Conservation (phyloP, 2,888 invertebrate species). For the Pandemis corylana region DNA sequence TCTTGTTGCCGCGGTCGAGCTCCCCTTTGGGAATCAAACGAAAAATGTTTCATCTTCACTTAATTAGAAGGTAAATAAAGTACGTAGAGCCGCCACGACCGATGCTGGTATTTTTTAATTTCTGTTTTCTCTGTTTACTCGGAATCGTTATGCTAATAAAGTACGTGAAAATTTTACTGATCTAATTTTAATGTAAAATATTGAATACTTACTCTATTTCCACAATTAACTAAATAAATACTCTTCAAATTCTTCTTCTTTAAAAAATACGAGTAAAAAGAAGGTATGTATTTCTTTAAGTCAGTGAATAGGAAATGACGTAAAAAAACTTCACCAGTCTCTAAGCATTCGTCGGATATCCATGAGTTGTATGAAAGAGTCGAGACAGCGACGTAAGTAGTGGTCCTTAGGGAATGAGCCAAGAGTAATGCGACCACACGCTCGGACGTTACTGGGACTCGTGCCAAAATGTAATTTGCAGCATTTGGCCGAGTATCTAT, state of each 20-base stretch:
- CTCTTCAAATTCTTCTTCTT: no score
- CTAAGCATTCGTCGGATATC: constrained; percentile 51
- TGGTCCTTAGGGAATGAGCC: constrained; percentile 58
- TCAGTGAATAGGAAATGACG: constrained; percentile 15
- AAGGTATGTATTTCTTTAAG: not conserved
- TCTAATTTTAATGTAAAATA: not conserved
- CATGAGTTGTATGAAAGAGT: constrained; percentile 56
- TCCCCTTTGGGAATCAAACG: constrained; percentile 42
- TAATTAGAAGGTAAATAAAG: constrained; percentile 63
- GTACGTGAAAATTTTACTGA: constrained; percentile 14
- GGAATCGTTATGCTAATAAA: constrained; percentile 23
- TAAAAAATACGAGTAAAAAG: not conserved
- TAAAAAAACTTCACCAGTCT: constrained; percentile 26
- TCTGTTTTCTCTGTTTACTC: constrained; percentile 30
- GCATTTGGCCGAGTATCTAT: constrained; percentile 27
- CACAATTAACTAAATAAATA: not conserved
- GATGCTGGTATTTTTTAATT: constrained; percentile 40
- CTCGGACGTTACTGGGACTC: constrained; percentile 25
- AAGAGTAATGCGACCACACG: constrained; percentile 37
- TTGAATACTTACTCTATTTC: not conserved
- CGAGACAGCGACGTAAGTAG: constrained; percentile 63
- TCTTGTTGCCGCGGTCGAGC: constrained; percentile 37
- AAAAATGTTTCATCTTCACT: constrained; percentile 55
- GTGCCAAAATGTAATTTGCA: constrained; percentile 38
- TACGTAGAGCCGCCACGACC: constrained; percentile 46